Evolutionary conservation across 2,888 invertebrate species (phyloP), one percentile per base, ranked within the genome.

Genomic region (Synanthedon tipuliformis): DNA sequence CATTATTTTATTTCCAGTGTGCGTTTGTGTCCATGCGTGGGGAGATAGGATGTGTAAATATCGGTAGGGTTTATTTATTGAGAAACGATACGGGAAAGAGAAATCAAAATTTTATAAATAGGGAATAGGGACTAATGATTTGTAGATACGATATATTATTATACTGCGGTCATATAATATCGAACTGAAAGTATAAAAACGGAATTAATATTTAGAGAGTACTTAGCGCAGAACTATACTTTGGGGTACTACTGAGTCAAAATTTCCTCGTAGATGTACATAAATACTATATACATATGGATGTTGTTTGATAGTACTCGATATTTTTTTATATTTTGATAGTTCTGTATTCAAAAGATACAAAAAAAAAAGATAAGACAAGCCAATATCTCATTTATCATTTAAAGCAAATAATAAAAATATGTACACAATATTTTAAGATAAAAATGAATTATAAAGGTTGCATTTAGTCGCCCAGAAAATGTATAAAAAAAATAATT

Each of bases 281-380:
- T 82, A 82, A 82, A 73, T 73, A 75, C 72, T 74, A 81, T 82
- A 84, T 86, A 87, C 83, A 84, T 81, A 81, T 83, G 80, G 78
- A 86, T 83, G 86, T 86, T 83, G 85, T 85, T 85, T 86, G 84
- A 87, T 87, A 86, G 85, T 87, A 84, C 81, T 85, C 84, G 75
- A 87, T 88, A 88, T 87, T 88, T 88, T 86, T 88, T 88, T 88
- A 88, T 88, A 88, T 88, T 88, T 88, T 88, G 88, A 87, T 88
- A 88, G 88, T 87, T 88, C 88, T 88, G 87, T 88, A 88, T 88
- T 84, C 79, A 75, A 80, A 71, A 67, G 65, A 61, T 27, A 18
- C 68, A 79, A 77, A 80, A 23, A 79, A 77, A 80, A 23, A 23
- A 23, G 78, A 78, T 77, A 76, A 78, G 78, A 83, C 85, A 86